phyloP scores from a whole-genome alignment of 2,797 vertebrate genomes.

The Diceros bicornis region DNA sequence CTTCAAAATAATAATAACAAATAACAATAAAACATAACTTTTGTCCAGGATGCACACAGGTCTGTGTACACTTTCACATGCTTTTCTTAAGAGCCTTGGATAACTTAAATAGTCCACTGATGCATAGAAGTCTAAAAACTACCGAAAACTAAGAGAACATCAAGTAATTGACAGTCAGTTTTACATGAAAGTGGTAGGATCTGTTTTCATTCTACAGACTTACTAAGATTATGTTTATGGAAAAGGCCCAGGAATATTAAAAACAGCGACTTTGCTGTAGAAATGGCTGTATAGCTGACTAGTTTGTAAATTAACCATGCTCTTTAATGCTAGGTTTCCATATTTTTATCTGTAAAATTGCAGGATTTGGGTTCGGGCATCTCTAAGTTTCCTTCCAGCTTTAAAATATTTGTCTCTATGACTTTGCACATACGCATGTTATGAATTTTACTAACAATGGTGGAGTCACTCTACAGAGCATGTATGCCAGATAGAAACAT shows the following conservation, averaged over 20 bases:
- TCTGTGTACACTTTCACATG: background rate
- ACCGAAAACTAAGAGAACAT: background rate
- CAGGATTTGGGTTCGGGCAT: background rate
- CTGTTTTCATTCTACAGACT: background rate
- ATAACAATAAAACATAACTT: background rate
- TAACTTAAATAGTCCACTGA: background rate
- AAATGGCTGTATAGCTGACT: background rate
- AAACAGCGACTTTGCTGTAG: background rate
- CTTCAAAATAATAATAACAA: conserved; percentile 16
- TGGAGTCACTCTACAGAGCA: background rate
- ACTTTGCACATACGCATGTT: background rate
- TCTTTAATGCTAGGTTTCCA: background rate
- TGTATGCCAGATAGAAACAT: background rate
- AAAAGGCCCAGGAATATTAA: background rate
- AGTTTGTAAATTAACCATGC: background rate
- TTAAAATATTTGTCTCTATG: conserved; percentile 12
- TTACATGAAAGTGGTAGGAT: background rate
- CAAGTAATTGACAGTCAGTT: background rate
- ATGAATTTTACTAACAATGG: background rate
- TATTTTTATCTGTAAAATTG: background rate
- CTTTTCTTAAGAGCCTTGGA: background rate
- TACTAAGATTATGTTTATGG: background rate
- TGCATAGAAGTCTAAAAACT: background rate
- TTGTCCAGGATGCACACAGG: background rate
- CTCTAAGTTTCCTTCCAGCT: background rate